Evolutionary conservation across 1,140 invertebrate genomes (phyloP).

Genomic region (Drosophila ironensis): DNA sequence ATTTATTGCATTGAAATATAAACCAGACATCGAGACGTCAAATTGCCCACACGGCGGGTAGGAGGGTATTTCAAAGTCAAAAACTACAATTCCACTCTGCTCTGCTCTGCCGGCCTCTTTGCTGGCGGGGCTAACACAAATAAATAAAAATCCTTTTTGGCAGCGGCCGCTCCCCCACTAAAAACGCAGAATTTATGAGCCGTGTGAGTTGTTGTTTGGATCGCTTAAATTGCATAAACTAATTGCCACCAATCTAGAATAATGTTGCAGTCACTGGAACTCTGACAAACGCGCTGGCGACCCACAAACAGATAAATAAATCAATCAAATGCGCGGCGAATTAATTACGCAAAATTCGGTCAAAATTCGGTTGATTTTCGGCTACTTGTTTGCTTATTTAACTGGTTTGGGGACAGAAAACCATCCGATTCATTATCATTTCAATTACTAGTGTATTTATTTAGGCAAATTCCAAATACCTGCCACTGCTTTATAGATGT

Average conservation of each 20-base stretch:
- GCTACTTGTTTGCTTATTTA: no score
- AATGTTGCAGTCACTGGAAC: constrained; percentile 31
- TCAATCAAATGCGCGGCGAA: constrained; percentile 16
- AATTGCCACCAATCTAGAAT: constrained; percentile 31
- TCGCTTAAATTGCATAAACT: constrained; percentile 60
- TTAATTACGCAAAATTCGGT: constrained; percentile 5
- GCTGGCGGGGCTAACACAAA: constrained; percentile 55
- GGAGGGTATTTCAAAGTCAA: constrained; percentile 56
- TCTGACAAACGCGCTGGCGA: constrained; percentile 20
- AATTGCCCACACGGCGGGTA: constrained; percentile 13
- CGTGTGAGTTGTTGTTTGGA: constrained; percentile 37
- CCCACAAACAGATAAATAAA: constrained; percentile 15
- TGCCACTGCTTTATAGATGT: no score
- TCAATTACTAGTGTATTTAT: no score
- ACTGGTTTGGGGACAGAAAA: no score
- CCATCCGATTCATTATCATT: no score
- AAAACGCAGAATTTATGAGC: constrained; percentile 60
- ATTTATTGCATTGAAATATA: constrained; percentile 76
- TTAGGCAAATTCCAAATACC: no score
- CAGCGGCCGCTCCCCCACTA: constrained; percentile 18
- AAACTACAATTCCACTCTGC: constrained; percentile 4
- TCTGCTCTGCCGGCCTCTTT: no score
- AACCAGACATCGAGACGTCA: constrained; percentile 76
- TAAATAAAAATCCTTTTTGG: constrained; percentile 51
- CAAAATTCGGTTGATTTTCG: no score